Conservation (phyloP, 2,113 vertebrate genomes). For the Sphyrna mokarran region DNA sequence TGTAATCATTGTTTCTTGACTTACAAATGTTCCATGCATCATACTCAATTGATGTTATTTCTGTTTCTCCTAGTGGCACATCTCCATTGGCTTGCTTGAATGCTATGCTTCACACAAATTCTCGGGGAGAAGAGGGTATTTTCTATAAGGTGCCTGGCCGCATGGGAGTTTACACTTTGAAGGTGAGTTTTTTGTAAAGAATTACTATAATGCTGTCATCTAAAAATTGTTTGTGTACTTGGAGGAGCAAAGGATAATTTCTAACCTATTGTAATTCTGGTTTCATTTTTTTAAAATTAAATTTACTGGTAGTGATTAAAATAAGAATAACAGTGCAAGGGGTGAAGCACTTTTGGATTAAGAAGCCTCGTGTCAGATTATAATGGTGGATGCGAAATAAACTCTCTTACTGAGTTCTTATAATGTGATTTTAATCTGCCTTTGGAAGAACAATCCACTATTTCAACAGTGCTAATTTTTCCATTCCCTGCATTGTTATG, state of each 20-base stretch:
- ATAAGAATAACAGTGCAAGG: too few species aligned
- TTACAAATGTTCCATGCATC: not conserved
- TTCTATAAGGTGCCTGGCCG: constrained; percentile 97
- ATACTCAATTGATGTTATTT: constrained; percentile 35
- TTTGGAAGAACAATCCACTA: not conserved
- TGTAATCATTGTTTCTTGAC: not conserved
- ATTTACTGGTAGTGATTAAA: not conserved
- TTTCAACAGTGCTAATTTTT: too few species aligned
- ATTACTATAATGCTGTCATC: not conserved
- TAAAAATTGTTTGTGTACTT: not conserved
- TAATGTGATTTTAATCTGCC: not conserved
- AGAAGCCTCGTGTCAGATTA: not conserved
- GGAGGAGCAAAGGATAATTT: not conserved
- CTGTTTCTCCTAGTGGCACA: constrained; percentile 68
- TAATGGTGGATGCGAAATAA: not conserved
- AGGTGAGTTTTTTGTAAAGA: constrained; percentile 61
- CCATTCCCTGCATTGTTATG: not conserved
- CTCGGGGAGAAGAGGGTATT: constrained; percentile 92
- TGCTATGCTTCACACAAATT: constrained; percentile 97
- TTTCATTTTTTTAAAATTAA: not conserved
- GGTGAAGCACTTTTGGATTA: not conserved
- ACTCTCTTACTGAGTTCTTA: too few species aligned
- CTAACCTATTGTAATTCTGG: not conserved
- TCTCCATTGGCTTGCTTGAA: constrained; percentile 96
- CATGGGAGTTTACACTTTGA: constrained; percentile 97